Conservation (phyloP, 2,797 vertebrate species). For the Clarias platycephalus region DNA sequence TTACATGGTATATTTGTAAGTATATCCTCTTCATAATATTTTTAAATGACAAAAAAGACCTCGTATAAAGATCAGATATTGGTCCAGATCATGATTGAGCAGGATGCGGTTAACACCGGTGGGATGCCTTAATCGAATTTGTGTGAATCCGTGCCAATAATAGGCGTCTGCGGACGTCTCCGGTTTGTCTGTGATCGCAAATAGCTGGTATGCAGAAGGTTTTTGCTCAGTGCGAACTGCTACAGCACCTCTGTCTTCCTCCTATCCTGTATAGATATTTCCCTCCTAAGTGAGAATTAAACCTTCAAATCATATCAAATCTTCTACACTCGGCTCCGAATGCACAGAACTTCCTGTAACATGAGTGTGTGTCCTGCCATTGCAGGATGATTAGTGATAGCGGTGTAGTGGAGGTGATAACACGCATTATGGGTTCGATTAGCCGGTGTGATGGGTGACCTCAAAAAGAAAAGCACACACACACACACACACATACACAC, state of each 20-base stretch:
- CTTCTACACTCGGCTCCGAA: neutral
- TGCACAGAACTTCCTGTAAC: slow-evolving; percentile 9
- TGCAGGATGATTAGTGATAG: slow-evolving; percentile 33
- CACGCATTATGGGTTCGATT: slow-evolving; percentile 64
- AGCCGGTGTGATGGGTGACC: slow-evolving; percentile 61
- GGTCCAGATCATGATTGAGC: neutral
- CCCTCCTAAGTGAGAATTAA: neutral
- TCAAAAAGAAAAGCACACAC: slow-evolving; percentile 9
- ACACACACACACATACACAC: slow-evolving; percentile 33
- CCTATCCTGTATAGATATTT: neutral
- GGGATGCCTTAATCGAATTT: neutral
- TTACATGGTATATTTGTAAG: neutral
- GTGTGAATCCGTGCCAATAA: neutral
- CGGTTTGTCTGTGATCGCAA: neutral
- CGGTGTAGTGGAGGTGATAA: slow-evolving; percentile 35
- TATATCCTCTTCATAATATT: neutral
- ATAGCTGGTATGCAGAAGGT: neutral
- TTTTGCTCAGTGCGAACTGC: neutral
- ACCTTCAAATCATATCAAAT: neutral
- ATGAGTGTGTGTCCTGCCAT: neutral
- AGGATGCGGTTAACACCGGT: neutral
- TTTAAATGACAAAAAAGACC: neutral
- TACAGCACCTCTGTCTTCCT: neutral
- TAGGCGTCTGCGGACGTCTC: neutral
- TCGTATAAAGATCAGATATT: neutral